Percentiles rank a stretch among this genome's conserved stretches.
phyloP scores from a whole-genome alignment of 2,888 invertebrate species.

The Mythimna albipuncta region DNA sequence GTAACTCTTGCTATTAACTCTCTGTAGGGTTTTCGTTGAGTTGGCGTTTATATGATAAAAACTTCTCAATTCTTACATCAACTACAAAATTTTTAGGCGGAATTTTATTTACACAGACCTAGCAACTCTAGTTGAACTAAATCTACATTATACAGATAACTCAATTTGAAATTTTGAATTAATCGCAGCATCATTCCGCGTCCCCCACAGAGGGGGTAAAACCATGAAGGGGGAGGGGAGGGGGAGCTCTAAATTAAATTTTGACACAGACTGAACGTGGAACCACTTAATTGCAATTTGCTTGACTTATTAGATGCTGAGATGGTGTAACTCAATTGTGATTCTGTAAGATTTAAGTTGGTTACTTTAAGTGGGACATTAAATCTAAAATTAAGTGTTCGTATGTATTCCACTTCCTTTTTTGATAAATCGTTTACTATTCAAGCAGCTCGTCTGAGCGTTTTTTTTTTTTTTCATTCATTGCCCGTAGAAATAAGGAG shows the following conservation, averaged over 20 bases:
- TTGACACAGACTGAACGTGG: conserved; percentile 71
- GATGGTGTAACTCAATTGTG: conserved; percentile 63
- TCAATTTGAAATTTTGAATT: conserved; percentile 76
- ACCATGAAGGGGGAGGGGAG: conserved; percentile 39
- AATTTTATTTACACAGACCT: conserved; percentile 26
- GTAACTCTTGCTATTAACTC: too few relatives aligned
- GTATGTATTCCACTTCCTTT: too few relatives aligned
- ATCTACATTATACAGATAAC: conserved; percentile 67
- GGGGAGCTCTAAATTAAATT: conserved; percentile 75
- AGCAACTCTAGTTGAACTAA: conserved; percentile 43
- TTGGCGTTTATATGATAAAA: not conserved
- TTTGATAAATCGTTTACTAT: too few relatives aligned
- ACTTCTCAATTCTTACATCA: not conserved
- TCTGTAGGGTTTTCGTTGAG: not conserved
- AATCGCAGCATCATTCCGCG: conserved; percentile 68
- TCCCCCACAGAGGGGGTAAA: conserved; percentile 42
- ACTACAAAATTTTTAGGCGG: not conserved
- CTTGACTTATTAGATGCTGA: conserved; percentile 74
- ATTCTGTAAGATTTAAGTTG: conserved; percentile 60
- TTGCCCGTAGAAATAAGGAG: too few relatives aligned
- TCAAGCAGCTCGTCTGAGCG: too few relatives aligned
- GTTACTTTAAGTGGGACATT: conserved; percentile 39
- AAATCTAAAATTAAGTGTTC: conserved; percentile 17
- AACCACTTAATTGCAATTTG: conserved; percentile 80
- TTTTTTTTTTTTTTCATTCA: too few relatives aligned